These are phyloP conservation scores for Axea sp. DNA, from an alignment of 2,888 invertebrate genomes.

Conservation along the genomic window DNA sequence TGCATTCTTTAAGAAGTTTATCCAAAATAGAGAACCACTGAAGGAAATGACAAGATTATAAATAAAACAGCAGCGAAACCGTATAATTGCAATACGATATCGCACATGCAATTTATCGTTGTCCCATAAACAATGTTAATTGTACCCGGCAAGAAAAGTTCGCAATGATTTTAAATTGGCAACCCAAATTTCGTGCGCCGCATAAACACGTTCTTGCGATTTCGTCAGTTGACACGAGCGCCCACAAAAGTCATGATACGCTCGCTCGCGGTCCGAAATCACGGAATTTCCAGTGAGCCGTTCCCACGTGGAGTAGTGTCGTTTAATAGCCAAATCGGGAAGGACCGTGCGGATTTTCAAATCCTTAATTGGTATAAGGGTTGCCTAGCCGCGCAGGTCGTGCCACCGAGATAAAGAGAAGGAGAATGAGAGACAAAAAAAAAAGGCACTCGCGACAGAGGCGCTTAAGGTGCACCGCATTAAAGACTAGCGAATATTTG, in stretches of 20 bases:
- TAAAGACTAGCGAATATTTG: constrained; percentile 73
- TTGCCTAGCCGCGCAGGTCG: constrained; percentile 40
- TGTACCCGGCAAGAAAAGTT: too few species aligned
- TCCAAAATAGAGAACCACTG: too few species aligned
- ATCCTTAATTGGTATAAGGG: constrained; percentile 71
- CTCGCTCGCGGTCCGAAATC: constrained; percentile 48
- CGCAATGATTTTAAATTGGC: not conserved
- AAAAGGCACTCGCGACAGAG: constrained; percentile 55
- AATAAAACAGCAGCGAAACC: too few species aligned
- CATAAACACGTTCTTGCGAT: constrained; percentile 27
- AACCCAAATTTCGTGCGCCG: constrained; percentile 14
- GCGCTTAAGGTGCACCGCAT: constrained; percentile 70
- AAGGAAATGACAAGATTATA: too few species aligned
- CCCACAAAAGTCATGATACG: constrained; percentile 42
- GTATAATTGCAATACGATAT: too few species aligned
- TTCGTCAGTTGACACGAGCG: constrained; percentile 26
- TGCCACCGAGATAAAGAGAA: constrained; percentile 35
- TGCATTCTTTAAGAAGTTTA: too few species aligned
- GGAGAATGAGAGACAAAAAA: constrained; percentile 54
- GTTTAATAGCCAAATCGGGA: constrained; percentile 71
- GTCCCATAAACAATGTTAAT: too few species aligned
- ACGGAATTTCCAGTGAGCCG: constrained; percentile 40
- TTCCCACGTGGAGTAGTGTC: constrained; percentile 56
- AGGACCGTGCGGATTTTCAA: constrained; percentile 67
- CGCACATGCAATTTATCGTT: too few species aligned